These are phyloP conservation scores for Neoniphon sammara DNA, from an alignment of 2,797 vertebrate genomes.

Conservation along the genomic window DNA sequence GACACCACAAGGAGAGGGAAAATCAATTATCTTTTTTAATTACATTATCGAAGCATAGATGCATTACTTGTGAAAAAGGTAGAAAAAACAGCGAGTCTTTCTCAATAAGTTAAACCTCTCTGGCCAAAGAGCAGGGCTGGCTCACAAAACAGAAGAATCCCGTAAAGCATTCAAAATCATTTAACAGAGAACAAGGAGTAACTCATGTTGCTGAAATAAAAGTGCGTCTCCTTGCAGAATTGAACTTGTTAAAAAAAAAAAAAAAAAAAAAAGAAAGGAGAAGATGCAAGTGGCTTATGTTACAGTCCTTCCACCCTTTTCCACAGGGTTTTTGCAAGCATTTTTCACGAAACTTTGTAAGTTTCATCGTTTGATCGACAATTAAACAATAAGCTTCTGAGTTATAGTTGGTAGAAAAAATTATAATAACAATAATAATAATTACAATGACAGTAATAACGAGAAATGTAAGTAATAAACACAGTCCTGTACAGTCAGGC, in stretches of 20 bases:
- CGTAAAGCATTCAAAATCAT: slow-evolving; percentile 73
- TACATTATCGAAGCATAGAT: slow-evolving; percentile 86
- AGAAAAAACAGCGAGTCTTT: slow-evolving; percentile 91
- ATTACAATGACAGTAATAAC: slow-evolving; percentile 83
- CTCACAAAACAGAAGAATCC: slow-evolving; percentile 83
- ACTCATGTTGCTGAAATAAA: slow-evolving; percentile 76
- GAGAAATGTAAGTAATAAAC: slow-evolving; percentile 84
- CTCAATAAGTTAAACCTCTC: slow-evolving; percentile 93
- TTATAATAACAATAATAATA: slow-evolving; percentile 82
- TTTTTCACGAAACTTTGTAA: slow-evolving; percentile 80
- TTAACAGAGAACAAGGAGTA: slow-evolving; percentile 78
- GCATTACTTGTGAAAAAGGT: slow-evolving; percentile 88
- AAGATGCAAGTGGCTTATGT: slow-evolving; percentile 85
- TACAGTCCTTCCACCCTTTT: slow-evolving; percentile 77
- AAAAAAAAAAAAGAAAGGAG: slow-evolving; percentile 51
- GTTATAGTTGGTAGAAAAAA: slow-evolving; percentile 83
- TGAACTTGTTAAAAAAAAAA: slow-evolving; percentile 71
- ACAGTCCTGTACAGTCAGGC: slow-evolving; percentile 86
- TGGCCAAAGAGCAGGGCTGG: slow-evolving; percentile 75
- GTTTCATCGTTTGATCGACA: slow-evolving; percentile 82
- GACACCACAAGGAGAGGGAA: slow-evolving; percentile 74
- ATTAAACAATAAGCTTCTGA: slow-evolving; percentile 80
- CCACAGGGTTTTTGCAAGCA: slow-evolving; percentile 74
- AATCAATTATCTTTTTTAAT: slow-evolving; percentile 85
- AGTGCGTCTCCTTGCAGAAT: slow-evolving; percentile 71